Conservation (phyloP, 2,888 invertebrate genomes). For the Lochmaea capreae region DNA sequence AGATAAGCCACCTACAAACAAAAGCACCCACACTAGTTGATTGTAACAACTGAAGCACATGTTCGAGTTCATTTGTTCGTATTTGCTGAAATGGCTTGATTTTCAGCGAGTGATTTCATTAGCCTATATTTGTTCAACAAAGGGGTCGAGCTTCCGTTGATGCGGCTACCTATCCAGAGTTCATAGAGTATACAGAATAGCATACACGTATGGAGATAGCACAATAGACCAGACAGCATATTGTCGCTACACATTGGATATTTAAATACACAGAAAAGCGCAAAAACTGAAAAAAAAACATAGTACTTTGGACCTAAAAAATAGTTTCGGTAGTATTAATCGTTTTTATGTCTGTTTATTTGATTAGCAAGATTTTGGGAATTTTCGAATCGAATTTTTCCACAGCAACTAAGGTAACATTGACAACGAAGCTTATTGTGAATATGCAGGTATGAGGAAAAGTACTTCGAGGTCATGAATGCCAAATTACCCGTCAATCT, state of each 20-base stretch:
- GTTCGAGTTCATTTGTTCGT: slow-evolving; percentile 32
- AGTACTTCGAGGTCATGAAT: too few relatives aligned
- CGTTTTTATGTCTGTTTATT: too few relatives aligned
- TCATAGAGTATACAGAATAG: slow-evolving; percentile 47
- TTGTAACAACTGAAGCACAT: slow-evolving; percentile 27
- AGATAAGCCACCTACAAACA: slow-evolving; percentile 14
- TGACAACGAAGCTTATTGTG: too few relatives aligned
- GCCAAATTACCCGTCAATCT: too few relatives aligned
- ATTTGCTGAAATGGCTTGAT: slow-evolving; percentile 41
- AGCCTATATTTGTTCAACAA: slow-evolving; percentile 52
- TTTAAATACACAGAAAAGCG: not conserved
- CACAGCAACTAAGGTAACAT: too few relatives aligned
- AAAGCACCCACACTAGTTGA: slow-evolving; percentile 20
- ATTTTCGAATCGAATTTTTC: too few relatives aligned
- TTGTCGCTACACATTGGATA: slow-evolving; percentile 31
- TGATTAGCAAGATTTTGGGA: too few relatives aligned
- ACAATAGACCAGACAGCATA: slow-evolving; percentile 51
- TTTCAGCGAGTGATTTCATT: slow-evolving; percentile 49
- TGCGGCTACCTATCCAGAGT: slow-evolving; percentile 49
- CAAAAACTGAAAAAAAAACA: not conserved
- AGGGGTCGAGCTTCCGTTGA: slow-evolving; percentile 50
- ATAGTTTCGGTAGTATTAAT: too few relatives aligned
- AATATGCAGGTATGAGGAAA: too few relatives aligned
- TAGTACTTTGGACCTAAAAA: too few relatives aligned
- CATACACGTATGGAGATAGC: slow-evolving; percentile 43